A percentile compares a stretch with the other conserved stretches of the same genome.
These are phyloP conservation scores for Anagrus nilaparvatae DNA, from an alignment of 1,140 invertebrate species.

Conservation along the genomic window DNA sequence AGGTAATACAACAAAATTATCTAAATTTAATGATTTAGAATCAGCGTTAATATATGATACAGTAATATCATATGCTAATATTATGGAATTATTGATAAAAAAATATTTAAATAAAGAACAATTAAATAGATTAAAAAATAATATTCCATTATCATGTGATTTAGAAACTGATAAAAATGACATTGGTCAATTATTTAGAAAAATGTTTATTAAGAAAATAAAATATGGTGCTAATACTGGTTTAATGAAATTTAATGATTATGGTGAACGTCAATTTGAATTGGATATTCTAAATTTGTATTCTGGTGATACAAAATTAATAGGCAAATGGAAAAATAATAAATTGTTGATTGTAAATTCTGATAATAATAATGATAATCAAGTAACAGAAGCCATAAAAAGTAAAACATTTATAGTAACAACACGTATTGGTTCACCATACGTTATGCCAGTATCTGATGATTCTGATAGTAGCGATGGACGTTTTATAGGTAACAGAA, in stretches of 20 bases:
- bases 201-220: no score
- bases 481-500: constrained; percentile 44
- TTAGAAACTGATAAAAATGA: no score
- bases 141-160: no score
- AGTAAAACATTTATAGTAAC: constrained; percentile 41
- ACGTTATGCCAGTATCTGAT: constrained; percentile 48
- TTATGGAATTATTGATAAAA: no score
- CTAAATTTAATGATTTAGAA: no score
- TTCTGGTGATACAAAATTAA: constrained; percentile 46
- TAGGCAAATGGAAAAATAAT: constrained; percentile 48
- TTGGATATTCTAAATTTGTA: constrained; percentile 63
- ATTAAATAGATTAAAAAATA: no score
- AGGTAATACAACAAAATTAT: no score
- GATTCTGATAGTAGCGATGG: constrained; percentile 39
- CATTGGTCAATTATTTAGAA: no score
- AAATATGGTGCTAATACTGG: constrained; percentile 70
- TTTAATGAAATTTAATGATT: constrained; percentile 61
- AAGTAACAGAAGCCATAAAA: constrained; percentile 38
- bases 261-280: constrained; percentile 59
- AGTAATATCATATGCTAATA: no score
- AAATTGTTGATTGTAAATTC: constrained; percentile 40
- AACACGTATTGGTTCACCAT: constrained; percentile 58
- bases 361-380: constrained; percentile 32
- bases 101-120: no score
- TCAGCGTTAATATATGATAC: no score